Conservation (phyloP, 2,888 invertebrate species). For the Tridacna gigas region DNA sequence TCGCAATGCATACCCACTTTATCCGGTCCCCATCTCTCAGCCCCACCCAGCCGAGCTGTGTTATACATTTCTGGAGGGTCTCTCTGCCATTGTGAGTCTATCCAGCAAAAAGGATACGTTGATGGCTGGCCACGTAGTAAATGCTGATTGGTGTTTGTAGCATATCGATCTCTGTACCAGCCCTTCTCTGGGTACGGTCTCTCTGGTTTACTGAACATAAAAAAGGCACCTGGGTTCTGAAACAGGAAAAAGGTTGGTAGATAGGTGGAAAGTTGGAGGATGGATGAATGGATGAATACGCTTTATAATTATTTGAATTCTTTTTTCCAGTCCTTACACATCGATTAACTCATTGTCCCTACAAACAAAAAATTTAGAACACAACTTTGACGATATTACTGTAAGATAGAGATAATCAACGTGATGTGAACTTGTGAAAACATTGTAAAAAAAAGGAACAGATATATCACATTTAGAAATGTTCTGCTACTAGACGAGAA, state of each 20-base stretch:
- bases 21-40: conserved; percentile 83
- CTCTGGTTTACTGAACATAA: conserved; percentile 66
- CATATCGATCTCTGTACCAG: conserved; percentile 75
- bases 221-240: conserved; percentile 75
- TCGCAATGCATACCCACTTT: conserved; percentile 78
- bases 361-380: too few species aligned
- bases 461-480: too few species aligned
- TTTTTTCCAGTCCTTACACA: too few species aligned
- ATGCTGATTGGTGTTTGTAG: conserved; percentile 77
- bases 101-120: conserved; percentile 76
- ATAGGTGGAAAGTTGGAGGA: too few species aligned
- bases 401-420: too few species aligned
- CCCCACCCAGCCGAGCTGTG: conserved; percentile 80
- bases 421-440: too few species aligned
- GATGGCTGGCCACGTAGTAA: conserved; percentile 72
- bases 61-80: conserved; percentile 78
- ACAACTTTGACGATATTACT: too few species aligned
- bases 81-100: conserved; percentile 78
- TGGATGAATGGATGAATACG: too few species aligned
- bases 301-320: too few species aligned
- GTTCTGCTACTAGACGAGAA: too few species aligned
- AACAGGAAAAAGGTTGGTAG: conserved; percentile 27
- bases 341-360: too few species aligned
- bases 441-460: too few species aligned
- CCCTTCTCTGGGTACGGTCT: conserved; percentile 69